A percentile compares a stretch with the other conserved stretches of the same genome.
Evolutionary conservation across 2,888 invertebrate species (phyloP).

Genomic region (Siphlonurus alternatus): DNA sequence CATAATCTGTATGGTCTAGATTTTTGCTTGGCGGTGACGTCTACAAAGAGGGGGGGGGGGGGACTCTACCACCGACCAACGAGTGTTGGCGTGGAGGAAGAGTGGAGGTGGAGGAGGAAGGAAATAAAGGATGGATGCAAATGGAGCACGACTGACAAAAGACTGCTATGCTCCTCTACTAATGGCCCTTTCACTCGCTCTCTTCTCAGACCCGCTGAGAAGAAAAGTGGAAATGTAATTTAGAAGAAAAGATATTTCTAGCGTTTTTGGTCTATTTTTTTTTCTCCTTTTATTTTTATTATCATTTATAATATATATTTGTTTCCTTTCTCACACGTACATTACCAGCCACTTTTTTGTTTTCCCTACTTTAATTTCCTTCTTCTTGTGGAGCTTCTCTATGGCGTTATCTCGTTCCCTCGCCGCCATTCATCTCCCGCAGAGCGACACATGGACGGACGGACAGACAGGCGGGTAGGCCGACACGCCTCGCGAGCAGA

Average conservation of each 20-base stretch:
- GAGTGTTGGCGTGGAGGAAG: too few species aligned
- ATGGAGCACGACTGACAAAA: not conserved
- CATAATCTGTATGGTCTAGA: too few species aligned
- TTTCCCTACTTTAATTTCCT: not conserved
- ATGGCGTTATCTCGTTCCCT: too few species aligned
- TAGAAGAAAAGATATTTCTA: not conserved
- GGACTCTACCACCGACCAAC: too few species aligned
- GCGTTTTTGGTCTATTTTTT: not conserved
- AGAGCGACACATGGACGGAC: too few species aligned
- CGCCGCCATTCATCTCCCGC: not conserved
- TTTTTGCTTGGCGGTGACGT: too few species aligned
- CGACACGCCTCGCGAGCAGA: too few species aligned
- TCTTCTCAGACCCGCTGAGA: not conserved
- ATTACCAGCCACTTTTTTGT: not conserved
- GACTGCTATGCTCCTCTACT: not conserved
- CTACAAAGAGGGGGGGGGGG: too few species aligned
- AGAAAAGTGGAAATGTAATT: not conserved
- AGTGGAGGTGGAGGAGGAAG: not conserved
- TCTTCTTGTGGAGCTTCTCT: too few species aligned
- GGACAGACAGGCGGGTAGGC: too few species aligned
- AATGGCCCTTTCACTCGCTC: not conserved
- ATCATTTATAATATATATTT: not conserved
- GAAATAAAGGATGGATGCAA: not conserved
- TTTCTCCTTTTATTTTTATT: not conserved
- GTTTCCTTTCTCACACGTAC: not conserved